Evolutionary conservation across 2,797 vertebrate species (phyloP).

Genomic region (Sebastiscus tertius): DNA sequence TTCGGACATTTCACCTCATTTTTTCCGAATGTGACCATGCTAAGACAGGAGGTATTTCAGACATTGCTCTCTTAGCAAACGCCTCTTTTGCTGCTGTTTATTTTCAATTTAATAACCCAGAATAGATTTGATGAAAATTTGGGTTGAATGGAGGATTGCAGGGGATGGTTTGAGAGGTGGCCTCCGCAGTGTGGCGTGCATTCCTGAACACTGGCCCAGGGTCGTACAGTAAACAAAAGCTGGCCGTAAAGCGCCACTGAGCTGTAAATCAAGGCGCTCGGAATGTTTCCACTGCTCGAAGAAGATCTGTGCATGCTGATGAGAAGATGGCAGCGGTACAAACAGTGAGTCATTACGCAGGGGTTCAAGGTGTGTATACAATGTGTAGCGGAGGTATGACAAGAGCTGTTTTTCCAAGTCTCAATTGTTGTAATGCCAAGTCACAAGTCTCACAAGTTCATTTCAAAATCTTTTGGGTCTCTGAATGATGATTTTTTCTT

Average conservation of each 20-base stretch:
- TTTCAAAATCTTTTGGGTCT: not conserved
- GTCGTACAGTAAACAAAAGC: constrained; percentile 80
- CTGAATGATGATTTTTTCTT: not conserved
- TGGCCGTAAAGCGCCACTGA: constrained; percentile 67
- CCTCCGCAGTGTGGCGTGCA: constrained; percentile 50
- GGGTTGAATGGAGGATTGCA: constrained; percentile 33
- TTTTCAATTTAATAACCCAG: constrained; percentile 13
- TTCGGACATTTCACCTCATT: constrained; percentile 36
- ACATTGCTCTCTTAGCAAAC: constrained; percentile 40
- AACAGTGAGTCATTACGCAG: constrained; percentile 19
- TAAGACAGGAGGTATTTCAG: not conserved
- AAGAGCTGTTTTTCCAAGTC: not conserved
- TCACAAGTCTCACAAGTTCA: not conserved
- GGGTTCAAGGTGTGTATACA: constrained; percentile 11
- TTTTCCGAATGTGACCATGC: constrained; percentile 27
- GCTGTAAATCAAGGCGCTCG: constrained; percentile 72
- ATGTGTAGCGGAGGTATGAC: not conserved
- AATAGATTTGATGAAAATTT: constrained; percentile 38
- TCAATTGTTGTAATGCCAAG: not conserved
- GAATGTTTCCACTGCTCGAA: constrained; percentile 74
- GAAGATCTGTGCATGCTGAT: constrained; percentile 59
- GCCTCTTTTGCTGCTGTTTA: constrained; percentile 54
- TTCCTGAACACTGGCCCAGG: constrained; percentile 77
- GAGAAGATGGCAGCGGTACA: constrained; percentile 43
- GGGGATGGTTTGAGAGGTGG: constrained; percentile 45